Base-by-base conservation (phyloP, 2,888 invertebrate species). In the Teinopalpus imperialis region DNA sequence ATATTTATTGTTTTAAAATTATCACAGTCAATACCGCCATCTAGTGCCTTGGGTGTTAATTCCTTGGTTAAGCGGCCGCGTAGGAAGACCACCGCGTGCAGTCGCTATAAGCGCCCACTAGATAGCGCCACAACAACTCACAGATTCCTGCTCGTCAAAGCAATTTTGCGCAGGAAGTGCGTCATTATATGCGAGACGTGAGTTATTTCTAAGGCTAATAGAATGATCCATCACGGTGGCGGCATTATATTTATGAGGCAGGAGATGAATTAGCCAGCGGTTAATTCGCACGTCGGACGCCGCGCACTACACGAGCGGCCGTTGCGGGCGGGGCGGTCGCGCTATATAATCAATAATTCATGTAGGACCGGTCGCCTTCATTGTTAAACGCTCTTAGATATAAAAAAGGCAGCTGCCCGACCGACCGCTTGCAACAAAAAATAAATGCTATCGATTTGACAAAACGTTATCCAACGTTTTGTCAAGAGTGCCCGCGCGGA, bases 321-420 rank as follows among this genome's bases (percentile, higher is more conserved):
- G n/a, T n/a, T n/a, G n/a, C n/a, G n/a, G n/a, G n/a, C n/a, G n/a
- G n/a, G n/a, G n/a, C n/a, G n/a, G n/a, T 20, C 18, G 18, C 12
- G 12, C 10, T 39, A 12, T 20, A 39, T 29, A 29, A 20, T 39
- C 20, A 39, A 39, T 39, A 39, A 39, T 39, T 39, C 29, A 39
- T 39, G 9, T 10, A 16, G 16, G 37, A 26, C 37, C 37, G 39
- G 39, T 39, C 10, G 20, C n/a, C 21, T 24, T 29, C 21, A n/a
- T 13, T 39, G 30, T 39, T 30, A 29, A 30, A 39, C 20, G 29
- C 30, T 12, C 39, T 21, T 39, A 29, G 20, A 39, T 30, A 39
- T 39, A 39, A 29, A 21, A 30, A 39, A 30, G n/a, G n/a, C n/a
- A n/a, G n/a, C n/a, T 39, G 9, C n/a, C 7, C 39, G 20, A 13